Base-by-base conservation (phyloP, 1,140 invertebrate genomes). In the Drosophila mayri region DNA sequence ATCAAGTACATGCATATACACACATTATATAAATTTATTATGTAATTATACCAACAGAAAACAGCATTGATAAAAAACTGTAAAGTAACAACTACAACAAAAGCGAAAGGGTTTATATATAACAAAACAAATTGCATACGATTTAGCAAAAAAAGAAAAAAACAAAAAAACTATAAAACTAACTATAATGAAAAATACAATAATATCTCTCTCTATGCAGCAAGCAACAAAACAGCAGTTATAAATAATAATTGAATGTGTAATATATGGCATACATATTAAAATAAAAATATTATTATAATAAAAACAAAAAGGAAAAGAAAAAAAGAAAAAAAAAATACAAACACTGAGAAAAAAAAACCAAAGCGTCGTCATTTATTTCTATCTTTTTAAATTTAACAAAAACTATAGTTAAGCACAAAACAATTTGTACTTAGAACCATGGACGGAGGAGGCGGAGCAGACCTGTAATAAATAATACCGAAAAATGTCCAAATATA, bases 1-100 rank as follows among this genome's bases (percentile, higher is more conserved):
- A 54, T 54, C 32, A 59, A 46, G 68, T 44, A 76, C 58, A 65
- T 65, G 68, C 37, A 77, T 76, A 81, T 44, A 50, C 50, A 37
- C 50, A 22, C 50, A 22, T 37, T 49, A 74, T 67, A 71, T 70
- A 79, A 47, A 72, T 65, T 57, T 58, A 79, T 66, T 74, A 74
- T 73, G 79, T 82, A 86, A 90, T 76, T 90, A 77, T 90, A 90
- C 75, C 86, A 80, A 86, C 81, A 86, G 47, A 18, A 49, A 47
- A 35, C 30, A 2, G 16, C 50, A 54, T 90, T 90, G 77, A 90
- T 86, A 81, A 16, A 54, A 32, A 37, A 81, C 52, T 88, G 86
- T 90, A 90, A 90, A 80, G 79, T 79, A 66, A 82, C 46, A 59
- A 79, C 62, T 40, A 73, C 46, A 41, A 76, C 10, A 52, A 62